Base-by-base conservation (phyloP, 2,888 invertebrate species). In the Tridacna crocea region DNA sequence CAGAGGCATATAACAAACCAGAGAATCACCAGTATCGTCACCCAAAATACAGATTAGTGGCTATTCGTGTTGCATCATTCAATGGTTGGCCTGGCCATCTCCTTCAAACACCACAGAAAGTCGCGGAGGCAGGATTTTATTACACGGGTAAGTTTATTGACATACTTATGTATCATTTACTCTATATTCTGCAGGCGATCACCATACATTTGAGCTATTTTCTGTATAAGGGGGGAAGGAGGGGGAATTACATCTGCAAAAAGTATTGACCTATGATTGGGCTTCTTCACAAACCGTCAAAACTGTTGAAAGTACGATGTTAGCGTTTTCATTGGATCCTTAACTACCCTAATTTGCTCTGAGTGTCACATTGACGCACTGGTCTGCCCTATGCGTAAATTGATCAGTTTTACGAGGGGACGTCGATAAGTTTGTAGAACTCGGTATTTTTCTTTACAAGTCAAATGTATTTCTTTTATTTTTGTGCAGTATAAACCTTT, bases 91-190 rank as follows among this genome's bases (percentile, higher is more conserved):
- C 66, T 19, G 3, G 36, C 26, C 27, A 66, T n/a, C 13, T 26
- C 6, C 22, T 36, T 17, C 66, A 66, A 36, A 66, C 66, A 27
- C 66, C 66, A 36, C 15, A 26, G 13, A 19, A 27, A 11, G 17
- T 66, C 17, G 66, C 66, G 10, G 66, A 66, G 1, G 66, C 66
- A 36, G 66, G 66, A 15, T 66, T 66, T n/a, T 66, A 66, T 17
- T 66, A 36, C 24, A 66, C 66, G 19, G 66, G 66, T 66, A 66
- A 63, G 63, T 3, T 63, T 63, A 19, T 19, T 61, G n/a, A 12
- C 17, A 63, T 13, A 24, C 24, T 1, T 22, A 24, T 63, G n/a
- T 22, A n/a, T 6, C 15, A 63, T 63, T 63, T 10, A 22, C 63
- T 4, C 12, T 12, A n/a, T 2, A 24, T 3, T 24, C n/a, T 24